Conservation (phyloP, 2,113 vertebrate genomes). For the Galeopterus variegatus region DNA sequence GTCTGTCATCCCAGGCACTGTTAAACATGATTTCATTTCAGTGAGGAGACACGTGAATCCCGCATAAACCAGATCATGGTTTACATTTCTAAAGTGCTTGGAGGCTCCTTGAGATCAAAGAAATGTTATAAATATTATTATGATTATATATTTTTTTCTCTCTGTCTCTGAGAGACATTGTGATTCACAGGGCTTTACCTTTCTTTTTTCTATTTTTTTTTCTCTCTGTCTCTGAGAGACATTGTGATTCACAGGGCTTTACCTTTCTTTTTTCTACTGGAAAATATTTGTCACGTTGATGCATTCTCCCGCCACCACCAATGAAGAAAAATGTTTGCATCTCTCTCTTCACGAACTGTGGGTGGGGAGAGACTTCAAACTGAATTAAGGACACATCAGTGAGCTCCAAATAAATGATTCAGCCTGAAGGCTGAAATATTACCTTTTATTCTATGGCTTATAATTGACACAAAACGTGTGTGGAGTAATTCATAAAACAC, state of each 20-base stretch:
- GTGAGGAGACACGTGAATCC: not conserved
- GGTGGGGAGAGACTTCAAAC: slow-evolving; percentile 73
- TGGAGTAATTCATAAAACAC: slow-evolving; percentile 83
- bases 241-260: slow-evolving; percentile 33
- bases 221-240: not conserved
- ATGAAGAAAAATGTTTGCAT: slow-evolving; percentile 77
- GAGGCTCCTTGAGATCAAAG: slow-evolving; percentile 37
- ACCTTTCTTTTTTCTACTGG: not conserved
- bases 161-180: not conserved
- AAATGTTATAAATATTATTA: slow-evolving; percentile 58
- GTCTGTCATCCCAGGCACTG: not conserved
- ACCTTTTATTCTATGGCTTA: slow-evolving; percentile 80
- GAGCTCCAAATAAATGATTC: slow-evolving; percentile 83
- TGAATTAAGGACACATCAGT: slow-evolving; percentile 81
- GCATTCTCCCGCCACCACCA: slow-evolving; percentile 59
- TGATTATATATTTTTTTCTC: not conserved
- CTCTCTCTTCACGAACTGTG: slow-evolving; percentile 56
- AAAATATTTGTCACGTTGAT: slow-evolving; percentile 76
- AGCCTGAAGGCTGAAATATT: slow-evolving; percentile 77
- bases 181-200: slow-evolving; percentile 21
- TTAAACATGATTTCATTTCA: slow-evolving; percentile 51
- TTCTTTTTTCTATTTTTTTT: not conserved
- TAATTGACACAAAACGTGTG: slow-evolving; percentile 82
- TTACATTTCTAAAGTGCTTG: slow-evolving; percentile 62
- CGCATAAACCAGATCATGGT: not conserved